These are phyloP conservation scores for Ptilorrhoa leucosticta DNA, from an alignment of 2,113 vertebrate species.

Conservation along the genomic window DNA sequence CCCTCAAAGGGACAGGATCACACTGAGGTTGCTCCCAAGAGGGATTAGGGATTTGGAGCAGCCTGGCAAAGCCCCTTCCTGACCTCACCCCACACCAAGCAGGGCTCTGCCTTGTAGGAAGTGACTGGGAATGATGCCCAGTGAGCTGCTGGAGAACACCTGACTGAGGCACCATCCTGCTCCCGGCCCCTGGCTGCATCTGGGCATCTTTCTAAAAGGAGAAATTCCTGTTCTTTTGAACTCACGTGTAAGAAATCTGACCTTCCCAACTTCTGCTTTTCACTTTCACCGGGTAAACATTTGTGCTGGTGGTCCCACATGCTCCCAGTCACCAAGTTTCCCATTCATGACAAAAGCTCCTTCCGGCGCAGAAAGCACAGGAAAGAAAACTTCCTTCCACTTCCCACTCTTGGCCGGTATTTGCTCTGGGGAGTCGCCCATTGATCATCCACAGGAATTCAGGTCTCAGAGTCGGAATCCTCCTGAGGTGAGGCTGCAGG, in stretches of 20 bases:
- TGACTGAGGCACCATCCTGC: not conserved
- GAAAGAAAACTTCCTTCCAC: not conserved
- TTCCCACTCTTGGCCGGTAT: not conserved
- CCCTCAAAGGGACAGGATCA: not conserved
- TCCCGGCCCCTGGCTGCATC: not conserved
- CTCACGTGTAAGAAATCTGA: not conserved
- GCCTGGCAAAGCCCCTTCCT: not conserved
- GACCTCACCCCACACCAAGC: not conserved
- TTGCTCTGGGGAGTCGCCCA: not conserved
- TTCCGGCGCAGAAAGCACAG: not conserved
- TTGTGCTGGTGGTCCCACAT: fast-evolving
- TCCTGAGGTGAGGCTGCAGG: not conserved
- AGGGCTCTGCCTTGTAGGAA: not conserved
- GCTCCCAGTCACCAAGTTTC: not conserved
- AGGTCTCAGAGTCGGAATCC: not conserved
- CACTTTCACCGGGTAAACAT: not conserved
- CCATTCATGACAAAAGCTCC: not conserved
- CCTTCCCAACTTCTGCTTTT: not conserved
- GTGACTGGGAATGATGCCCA: fast-evolving
- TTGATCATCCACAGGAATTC: not conserved
- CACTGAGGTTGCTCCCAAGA: not conserved
- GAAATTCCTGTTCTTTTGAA: not conserved
- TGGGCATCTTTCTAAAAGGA: fast-evolving
- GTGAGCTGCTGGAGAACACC: not conserved
- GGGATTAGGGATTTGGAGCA: not conserved